Percentiles rank a stretch among this genome's conserved stretches.
These are phyloP conservation scores for Dicyrtomina minuta DNA, from an alignment of 2,888 invertebrate genomes.

Conservation along the genomic window DNA sequence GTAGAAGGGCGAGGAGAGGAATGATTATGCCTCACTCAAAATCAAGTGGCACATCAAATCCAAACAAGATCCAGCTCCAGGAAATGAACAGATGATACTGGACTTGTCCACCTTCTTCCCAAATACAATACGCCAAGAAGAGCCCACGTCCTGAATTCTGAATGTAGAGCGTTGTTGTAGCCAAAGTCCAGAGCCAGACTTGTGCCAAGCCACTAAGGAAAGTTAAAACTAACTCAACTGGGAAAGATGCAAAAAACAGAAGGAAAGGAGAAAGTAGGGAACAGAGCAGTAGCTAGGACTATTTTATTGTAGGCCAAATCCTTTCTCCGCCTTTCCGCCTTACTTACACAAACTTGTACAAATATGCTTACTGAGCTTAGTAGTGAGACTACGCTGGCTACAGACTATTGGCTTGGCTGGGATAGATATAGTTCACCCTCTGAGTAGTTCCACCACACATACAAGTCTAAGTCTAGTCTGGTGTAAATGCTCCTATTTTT, in stretches of 20 bases:
- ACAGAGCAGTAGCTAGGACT: not conserved
- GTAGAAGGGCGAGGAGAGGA: slow-evolving; percentile 9
- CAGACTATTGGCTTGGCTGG: too few relatives aligned
- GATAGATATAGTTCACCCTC: too few relatives aligned
- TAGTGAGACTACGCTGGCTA: too few relatives aligned
- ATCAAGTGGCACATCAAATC: slow-evolving; percentile 9
- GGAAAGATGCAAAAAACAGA: not conserved
- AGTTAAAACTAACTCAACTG: slow-evolving; percentile 5
- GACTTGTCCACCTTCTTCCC: not conserved
- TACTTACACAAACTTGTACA: not conserved
- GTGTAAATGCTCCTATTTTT: not conserved
- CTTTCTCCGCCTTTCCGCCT: not conserved
- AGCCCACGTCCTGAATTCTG: too few relatives aligned
- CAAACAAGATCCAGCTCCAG: too few relatives aligned
- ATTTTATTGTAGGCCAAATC: slow-evolving; percentile 20
- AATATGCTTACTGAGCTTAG: too few relatives aligned
- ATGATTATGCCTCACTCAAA: slow-evolving; percentile 21
- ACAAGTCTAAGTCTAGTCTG: not conserved
- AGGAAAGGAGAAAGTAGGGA: not conserved
- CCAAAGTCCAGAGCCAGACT: slow-evolving; percentile 4
- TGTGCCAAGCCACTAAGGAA: slow-evolving; percentile 12
- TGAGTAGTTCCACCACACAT: not conserved
- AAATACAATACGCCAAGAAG: too few relatives aligned
- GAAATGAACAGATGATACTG: slow-evolving; percentile 6
- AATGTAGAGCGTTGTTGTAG: not conserved